These are phyloP conservation scores for Lagria hirta DNA, from an alignment of 2,888 invertebrate genomes.

Conservation along the genomic window DNA sequence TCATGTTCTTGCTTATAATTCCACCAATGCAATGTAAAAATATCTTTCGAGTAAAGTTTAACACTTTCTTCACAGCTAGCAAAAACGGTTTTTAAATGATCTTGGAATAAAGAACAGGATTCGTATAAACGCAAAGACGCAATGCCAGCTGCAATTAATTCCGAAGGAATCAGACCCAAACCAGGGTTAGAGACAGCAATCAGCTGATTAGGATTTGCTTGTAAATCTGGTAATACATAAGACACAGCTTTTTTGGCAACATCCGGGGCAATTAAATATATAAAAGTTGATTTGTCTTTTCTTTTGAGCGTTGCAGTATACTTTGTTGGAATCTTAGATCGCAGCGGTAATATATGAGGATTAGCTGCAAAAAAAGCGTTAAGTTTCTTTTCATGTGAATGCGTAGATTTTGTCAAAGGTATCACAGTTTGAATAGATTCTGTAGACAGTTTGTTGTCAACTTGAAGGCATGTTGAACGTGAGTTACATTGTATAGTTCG, in stretches of 20 bases:
- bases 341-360: too few relatives aligned
- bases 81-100: slow-evolving; percentile 50
- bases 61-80: slow-evolving; percentile 38
- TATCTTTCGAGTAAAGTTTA: slow-evolving; percentile 58
- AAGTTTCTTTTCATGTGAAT: too few relatives aligned
- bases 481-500: too few relatives aligned
- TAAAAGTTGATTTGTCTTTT: too few relatives aligned
- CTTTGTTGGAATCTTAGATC: too few relatives aligned
- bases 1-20: slow-evolving; percentile 61
- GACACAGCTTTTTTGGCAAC: slow-evolving; percentile 37
- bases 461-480: too few relatives aligned
- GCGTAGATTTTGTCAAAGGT: too few relatives aligned
- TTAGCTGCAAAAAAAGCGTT: too few relatives aligned
- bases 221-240: slow-evolving; percentile 34
- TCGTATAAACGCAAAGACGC: slow-evolving; percentile 64
- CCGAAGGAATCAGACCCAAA: slow-evolving; percentile 63
- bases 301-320: too few relatives aligned
- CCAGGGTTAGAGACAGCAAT: slow-evolving; percentile 73
- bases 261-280: slow-evolving; percentile 39
- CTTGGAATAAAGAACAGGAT: slow-evolving; percentile 56
- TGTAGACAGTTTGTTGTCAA: too few relatives aligned
- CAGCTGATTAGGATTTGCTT: slow-evolving; percentile 40
- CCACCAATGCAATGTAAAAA: slow-evolving; percentile 61
- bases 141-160: slow-evolving; percentile 58
- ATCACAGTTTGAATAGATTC: too few relatives aligned